Conservation (phyloP, 2,113 vertebrate genomes). For the Blennius ocellaris region DNA sequence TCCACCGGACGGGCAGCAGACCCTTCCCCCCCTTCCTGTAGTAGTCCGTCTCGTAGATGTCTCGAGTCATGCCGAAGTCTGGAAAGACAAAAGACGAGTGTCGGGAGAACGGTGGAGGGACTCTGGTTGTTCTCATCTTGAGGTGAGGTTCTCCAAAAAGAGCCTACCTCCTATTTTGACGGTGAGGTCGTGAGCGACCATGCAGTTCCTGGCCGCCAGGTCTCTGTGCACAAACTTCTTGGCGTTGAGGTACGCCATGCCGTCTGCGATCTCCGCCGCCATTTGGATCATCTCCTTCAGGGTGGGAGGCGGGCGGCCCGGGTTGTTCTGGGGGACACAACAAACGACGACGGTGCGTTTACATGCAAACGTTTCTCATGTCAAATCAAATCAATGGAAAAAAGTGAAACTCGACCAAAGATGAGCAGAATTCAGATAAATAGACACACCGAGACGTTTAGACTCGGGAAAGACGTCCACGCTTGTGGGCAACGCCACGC, state of each 20-base stretch:
- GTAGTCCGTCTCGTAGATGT: constrained; percentile 98
- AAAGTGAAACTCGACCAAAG: no score
- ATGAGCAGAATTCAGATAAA: no score
- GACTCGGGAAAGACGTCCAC: no score
- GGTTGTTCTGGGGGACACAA: constrained; percentile 87
- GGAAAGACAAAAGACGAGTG: constrained; percentile 7
- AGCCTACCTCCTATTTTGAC: constrained; percentile 94
- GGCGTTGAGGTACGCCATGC: constrained; percentile 97
- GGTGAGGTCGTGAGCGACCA: constrained; percentile 94
- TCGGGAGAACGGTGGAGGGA: not conserved
- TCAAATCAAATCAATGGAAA: no score
- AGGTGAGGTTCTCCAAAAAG: not conserved
- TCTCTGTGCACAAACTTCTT: constrained; percentile 98
- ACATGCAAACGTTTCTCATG: no score
- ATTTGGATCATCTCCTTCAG: constrained; percentile 97
- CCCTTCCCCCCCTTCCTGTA: constrained; percentile 98
- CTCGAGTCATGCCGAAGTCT: constrained; percentile 99
- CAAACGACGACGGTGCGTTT: not conserved
- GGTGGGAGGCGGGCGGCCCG: constrained; percentile 90
- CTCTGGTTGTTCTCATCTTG: no score
- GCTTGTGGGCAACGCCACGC: no score
- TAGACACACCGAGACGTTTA: no score
- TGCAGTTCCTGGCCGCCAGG: constrained; percentile 96
- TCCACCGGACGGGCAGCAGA: constrained; percentile 95
- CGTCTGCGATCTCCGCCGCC: constrained; percentile 94